These are phyloP conservation scores for Cheirogaleus major DNA, from an alignment of 2,797 vertebrate species.

Conservation along the genomic window DNA sequence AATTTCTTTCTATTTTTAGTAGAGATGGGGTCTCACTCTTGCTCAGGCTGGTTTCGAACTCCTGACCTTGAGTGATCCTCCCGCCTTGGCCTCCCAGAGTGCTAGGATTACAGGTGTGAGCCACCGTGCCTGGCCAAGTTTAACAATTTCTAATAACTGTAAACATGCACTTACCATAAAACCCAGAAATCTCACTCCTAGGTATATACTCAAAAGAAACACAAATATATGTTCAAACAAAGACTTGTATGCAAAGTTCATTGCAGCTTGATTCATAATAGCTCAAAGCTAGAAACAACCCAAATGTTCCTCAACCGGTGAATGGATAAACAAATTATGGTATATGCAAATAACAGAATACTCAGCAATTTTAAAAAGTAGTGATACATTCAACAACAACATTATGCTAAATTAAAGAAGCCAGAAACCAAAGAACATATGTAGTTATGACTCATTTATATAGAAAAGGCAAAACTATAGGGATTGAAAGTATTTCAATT, in stretches of 20 bases:
- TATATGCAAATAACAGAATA: not conserved
- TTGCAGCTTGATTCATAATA: slow-evolving; percentile 10
- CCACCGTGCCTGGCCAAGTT: not conserved
- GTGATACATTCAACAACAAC: not conserved
- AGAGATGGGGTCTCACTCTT: too few species aligned
- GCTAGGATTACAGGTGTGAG: too few species aligned
- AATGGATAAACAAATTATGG: not conserved
- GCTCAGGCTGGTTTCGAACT: too few species aligned
- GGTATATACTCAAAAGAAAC: not conserved
- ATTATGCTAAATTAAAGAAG: not conserved
- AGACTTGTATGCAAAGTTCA: not conserved
- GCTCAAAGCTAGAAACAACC: slow-evolving; percentile 11
- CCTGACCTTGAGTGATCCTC: too few species aligned
- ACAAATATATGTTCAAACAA: slow-evolving; percentile 28
- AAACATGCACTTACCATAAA: slow-evolving; percentile 1
- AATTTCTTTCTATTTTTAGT: too few species aligned
- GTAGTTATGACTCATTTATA: not conserved
- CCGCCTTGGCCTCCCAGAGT: too few species aligned
- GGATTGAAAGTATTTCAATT: not conserved
- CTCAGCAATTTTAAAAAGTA: not conserved
- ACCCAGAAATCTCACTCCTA: not conserved
- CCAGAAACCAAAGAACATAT: not conserved
- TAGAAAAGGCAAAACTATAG: not conserved
- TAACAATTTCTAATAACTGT: not conserved
- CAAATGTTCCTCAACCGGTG: not conserved